phyloP scores from a whole-genome alignment of 2,888 invertebrate genomes.

The Cryptocheilus praepositus region DNA sequence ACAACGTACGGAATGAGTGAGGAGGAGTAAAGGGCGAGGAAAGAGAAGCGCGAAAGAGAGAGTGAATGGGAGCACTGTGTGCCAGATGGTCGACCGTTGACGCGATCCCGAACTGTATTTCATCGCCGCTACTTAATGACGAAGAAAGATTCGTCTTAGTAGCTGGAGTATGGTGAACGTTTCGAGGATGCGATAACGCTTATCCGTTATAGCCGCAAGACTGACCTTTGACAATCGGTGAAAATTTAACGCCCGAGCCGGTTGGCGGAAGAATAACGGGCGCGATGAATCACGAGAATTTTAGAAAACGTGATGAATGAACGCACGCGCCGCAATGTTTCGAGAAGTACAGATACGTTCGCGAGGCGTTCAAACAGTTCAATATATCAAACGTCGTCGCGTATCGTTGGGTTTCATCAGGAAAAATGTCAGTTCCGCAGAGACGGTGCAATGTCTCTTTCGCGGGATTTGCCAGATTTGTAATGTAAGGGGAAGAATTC shows the following conservation, averaged over 20 bases:
- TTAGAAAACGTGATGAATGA: no score
- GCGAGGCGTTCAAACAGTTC: no score
- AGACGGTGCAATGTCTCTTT: no score
- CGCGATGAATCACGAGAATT: no score
- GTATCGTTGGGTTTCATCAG: no score
- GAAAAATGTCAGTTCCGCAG: no score
- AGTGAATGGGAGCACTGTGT: constrained; percentile 62
- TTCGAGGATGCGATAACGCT: constrained; percentile 13
- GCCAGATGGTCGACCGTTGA: constrained; percentile 56
- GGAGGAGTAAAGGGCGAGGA: neutral
- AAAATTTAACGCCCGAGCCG: constrained; percentile 27
- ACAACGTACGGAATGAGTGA: constrained; percentile 11
- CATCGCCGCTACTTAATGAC: constrained; percentile 51
- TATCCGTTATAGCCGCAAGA: constrained; percentile 4
- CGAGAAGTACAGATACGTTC: no score
- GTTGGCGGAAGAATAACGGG: neutral
- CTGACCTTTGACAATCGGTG: constrained; percentile 36
- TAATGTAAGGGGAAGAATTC: neutral
- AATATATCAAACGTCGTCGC: neutral
- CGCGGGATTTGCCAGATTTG: neutral
- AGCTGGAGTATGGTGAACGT: constrained; percentile 15
- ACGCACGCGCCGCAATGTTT: no score
- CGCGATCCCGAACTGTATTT: constrained; percentile 36
- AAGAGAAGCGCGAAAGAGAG: constrained; percentile 37
- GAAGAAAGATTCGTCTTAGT: constrained; percentile 37